Conservation (phyloP, 1,140 invertebrate genomes). For the Papilio helenus region DNA sequence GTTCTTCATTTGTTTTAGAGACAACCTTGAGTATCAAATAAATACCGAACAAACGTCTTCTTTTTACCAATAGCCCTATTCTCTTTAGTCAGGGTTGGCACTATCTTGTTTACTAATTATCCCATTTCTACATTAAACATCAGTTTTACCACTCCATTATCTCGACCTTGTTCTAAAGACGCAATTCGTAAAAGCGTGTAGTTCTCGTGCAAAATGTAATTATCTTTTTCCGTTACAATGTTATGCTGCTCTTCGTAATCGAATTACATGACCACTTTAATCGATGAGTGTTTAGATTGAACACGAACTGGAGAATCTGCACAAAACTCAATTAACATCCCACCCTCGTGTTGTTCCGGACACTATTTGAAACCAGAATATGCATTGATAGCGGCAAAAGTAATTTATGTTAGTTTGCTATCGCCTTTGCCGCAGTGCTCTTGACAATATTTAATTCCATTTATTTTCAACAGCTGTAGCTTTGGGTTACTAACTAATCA, state of each 20-base stretch:
- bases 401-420: constrained; percentile 10
- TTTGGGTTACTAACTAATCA: no score
- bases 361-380: constrained; percentile 8
- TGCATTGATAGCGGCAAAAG: constrained; percentile 10
- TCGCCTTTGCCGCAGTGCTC: neutral
- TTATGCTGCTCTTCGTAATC: neutral
- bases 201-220: neutral
- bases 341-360: neutral
- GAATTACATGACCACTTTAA: constrained; percentile 23
- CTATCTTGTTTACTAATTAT: no score
- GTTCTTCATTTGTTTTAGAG: no score
- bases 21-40: no score
- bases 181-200: neutral
- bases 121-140: no score
- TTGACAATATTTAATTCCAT: neutral
- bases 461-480: neutral
- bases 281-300: constrained; percentile 13
- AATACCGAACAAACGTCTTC: no score
- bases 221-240: neutral
- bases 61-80: no score
- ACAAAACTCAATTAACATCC: constrained; percentile 7
- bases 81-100: no score
- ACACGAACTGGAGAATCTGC: constrained; percentile 7
- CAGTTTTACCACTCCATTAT: no score
- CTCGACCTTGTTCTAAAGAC: no score